phyloP scores from a whole-genome alignment of 2,797 vertebrate genomes.

The Tarsius wallacei region DNA sequence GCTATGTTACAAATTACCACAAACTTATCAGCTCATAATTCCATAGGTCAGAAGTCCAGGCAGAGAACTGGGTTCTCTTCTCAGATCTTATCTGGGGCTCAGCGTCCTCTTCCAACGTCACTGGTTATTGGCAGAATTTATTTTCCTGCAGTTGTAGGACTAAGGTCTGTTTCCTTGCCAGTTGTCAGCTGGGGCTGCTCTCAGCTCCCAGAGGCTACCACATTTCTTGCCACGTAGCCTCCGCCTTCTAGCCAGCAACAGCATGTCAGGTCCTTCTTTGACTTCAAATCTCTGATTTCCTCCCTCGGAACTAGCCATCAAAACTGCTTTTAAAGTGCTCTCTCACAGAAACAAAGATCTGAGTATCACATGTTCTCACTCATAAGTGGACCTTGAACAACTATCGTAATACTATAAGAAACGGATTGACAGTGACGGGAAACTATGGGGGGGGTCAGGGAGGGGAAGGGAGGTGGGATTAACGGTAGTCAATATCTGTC shows the following conservation, averaged over 20 bases:
- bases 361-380: no score
- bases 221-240: background rate
- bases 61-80: background rate
- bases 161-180: background rate
- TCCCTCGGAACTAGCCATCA: background rate
- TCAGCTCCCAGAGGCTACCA: background rate
- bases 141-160: background rate
- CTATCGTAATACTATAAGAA: no score
- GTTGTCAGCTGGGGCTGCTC: no score
- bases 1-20: background rate
- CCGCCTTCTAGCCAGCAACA: background rate
- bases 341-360: no score
- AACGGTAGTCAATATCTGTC: no score
- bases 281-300: background rate
- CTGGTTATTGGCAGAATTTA: background rate
- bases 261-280: background rate
- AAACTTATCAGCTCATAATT: background rate
- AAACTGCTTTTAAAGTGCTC: slow-evolving; percentile 21
- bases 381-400: no score
- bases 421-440: no score
- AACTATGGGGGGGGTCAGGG: no score
- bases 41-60: background rate
- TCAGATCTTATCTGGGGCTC: background rate
- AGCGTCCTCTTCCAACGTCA: background rate
- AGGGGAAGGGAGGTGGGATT: no score